Evolutionary conservation across 1,140 invertebrate species (phyloP), one percentile per base, ranked within the genome.

Genomic region (Hylaeus anthracinus): DNA sequence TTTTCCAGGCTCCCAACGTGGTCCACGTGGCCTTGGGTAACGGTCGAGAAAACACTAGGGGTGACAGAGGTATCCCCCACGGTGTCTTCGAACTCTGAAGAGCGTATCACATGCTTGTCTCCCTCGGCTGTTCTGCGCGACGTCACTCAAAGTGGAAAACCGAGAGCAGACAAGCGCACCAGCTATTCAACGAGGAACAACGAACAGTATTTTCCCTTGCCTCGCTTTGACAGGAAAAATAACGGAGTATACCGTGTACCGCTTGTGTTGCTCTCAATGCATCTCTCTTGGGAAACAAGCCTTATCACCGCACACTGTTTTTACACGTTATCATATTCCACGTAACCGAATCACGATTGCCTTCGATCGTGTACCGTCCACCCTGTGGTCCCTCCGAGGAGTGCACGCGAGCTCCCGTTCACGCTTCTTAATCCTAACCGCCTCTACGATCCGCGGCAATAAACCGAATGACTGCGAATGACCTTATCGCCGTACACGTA

Each of bases 21-120:
- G 89, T 91, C 89, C 91, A 92, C 90, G 90, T 91, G 91, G 90
- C 89, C 88, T 87, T 81, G 84, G 75, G 87, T 78, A 80, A 85
- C 72, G 71, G 75, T 87, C 43, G 48, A 71, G 72, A 41, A 76
- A 60, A 55, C 71, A 80, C 84, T 61, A 86, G 70, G 73, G 72
- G 56, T 74, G 71, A 58, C 81, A 73, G 75, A 45, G 58, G 71
- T 61, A 75, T 75, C 51, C 58, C 76, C 64, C 74, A 51, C 77
- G 55, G 45, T 63, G 58, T 77, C 69, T 71, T 71, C 41, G 45
- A 64, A 70, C 43, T 67, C 45, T 65, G 15, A 53, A 51, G 14
- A 45, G 55, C 72, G 72, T 72, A 61, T 63, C 72, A 48, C 61
- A 64, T 51, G 51, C 56, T n/a, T 12, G 14, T 61, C 60, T 58